Conservation (phyloP, 1,140 invertebrate genomes). For the Heterodera schachtii region DNA sequence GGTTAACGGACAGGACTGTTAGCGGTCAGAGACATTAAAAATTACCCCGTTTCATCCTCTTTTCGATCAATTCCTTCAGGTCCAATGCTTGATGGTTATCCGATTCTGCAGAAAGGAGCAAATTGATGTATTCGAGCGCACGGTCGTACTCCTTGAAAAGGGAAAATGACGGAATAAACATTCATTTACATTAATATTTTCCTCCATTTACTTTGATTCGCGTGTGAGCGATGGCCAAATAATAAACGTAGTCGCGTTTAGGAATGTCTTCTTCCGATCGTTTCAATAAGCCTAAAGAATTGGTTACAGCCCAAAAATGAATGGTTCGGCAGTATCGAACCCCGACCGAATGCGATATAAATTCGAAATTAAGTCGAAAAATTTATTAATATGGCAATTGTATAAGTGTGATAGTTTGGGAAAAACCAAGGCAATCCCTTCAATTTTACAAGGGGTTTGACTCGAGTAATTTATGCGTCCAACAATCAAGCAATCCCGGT, state of each 20-base stretch:
- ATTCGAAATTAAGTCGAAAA: no score
- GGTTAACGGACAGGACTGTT: no score
- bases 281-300: slow-evolving; percentile 75
- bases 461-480: neutral
- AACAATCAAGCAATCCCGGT: no score
- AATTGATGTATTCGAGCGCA: slow-evolving; percentile 80
- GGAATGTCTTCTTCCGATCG: slow-evolving; percentile 75
- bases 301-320: neutral
- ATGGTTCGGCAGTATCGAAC: no score
- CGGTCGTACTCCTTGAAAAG: slow-evolving; percentile 79
- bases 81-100: slow-evolving; percentile 83
- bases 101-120: slow-evolving; percentile 84
- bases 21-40: neutral
- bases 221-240: slow-evolving; percentile 88
- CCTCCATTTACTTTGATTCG: slow-evolving; percentile 72
- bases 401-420: no score
- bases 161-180: neutral
- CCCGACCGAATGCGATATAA: no score
- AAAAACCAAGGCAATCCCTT: no score
- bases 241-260: slow-evolving; percentile 89
- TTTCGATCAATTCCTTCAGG: slow-evolving; percentile 80
- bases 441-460: no score
- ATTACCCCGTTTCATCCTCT: slow-evolving; percentile 81
- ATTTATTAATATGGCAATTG: no score
- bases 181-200: neutral